These are phyloP conservation scores for Vidua macroura DNA, from an alignment of 2,113 vertebrate species.

Conservation along the genomic window DNA sequence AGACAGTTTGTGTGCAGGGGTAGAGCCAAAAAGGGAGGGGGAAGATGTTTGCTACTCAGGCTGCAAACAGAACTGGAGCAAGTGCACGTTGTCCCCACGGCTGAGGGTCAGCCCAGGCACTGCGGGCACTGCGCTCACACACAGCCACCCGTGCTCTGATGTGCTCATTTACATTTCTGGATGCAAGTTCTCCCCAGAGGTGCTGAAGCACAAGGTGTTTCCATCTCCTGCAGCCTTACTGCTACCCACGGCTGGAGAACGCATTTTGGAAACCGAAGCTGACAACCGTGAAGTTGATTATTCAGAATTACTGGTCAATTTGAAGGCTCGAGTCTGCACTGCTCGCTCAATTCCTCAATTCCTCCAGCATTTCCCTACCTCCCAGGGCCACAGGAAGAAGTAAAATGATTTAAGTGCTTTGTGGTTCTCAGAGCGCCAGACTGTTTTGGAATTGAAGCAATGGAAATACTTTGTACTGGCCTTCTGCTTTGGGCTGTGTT, in stretches of 20 bases:
- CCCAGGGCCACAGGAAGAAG: not conserved
- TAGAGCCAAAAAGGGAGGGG: not conserved
- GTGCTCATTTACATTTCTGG: not conserved
- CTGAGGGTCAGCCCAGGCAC: not conserved
- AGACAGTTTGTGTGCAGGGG: not conserved
- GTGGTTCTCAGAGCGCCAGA: not conserved
- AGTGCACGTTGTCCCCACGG: rapidly evolving
- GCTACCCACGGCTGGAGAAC: not conserved
- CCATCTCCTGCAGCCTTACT: not conserved
- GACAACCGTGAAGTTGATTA: not conserved
- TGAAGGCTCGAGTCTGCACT: not conserved
- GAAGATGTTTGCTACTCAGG: not conserved
- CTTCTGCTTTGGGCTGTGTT: not conserved
- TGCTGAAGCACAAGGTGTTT: not conserved
- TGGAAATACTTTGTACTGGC: not conserved
- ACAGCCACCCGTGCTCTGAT: not conserved
- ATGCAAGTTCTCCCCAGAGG: not conserved
- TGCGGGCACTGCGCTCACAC: not conserved
- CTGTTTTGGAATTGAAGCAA: not conserved
- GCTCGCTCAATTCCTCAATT: not conserved
- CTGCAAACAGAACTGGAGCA: not conserved
- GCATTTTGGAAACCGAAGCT: not conserved
- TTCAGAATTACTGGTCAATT: conserved; percentile 4
- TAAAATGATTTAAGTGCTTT: not conserved
- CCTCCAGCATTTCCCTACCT: not conserved